Base-by-base conservation (phyloP, 1,140 invertebrate species). In the Chlorops oryzae region DNA sequence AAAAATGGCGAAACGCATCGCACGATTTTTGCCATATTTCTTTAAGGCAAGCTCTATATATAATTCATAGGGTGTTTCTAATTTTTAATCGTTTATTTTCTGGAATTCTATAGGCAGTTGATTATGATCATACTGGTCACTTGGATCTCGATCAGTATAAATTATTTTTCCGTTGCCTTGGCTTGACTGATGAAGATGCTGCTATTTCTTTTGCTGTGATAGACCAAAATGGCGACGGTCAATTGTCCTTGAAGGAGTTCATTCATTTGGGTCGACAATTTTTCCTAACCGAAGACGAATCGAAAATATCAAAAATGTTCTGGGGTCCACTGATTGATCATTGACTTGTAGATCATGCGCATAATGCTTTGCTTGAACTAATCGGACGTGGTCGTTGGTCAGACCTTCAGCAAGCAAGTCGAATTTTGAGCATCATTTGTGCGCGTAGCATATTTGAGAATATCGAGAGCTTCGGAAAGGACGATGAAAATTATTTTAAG, bases 131-230 rank as follows among this genome's bases (percentile, higher is more conserved):
- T 52, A 83, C 81, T 54, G 87, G 87, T 7, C 80, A 80, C 61
- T 87, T 91, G 64, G 82, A 85, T 28, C 79, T 88, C 50, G 78
- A 84, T 63, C 87, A 91, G 76, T 90, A 85, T 70, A 86, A 88
- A 74, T 58, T 88, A 56, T 90, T 90, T 75, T 91, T 87, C 74
- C 63, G 83, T 54, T 89, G 87, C 63, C 74, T 90, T 37, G 87
- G 85, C 38, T 76, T 88, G 3, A 75, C 77, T 47, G 80, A 83
- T 59, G 81, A 87, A 59, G 84, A 84, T 58, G 87, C 87, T 17
- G 79, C 83, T 42, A 76, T 86, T 25, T 81, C 85, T 24, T 90
- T 89, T 62, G 80, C 80, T 56, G 78, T 81, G 56, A 88, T 90
- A 55, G 87, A 90, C 65, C 79, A 75, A 38, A 87, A 90, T 66